Base-by-base conservation (phyloP, 2,888 invertebrate species). In the Rhimphoctona megacephalus region DNA sequence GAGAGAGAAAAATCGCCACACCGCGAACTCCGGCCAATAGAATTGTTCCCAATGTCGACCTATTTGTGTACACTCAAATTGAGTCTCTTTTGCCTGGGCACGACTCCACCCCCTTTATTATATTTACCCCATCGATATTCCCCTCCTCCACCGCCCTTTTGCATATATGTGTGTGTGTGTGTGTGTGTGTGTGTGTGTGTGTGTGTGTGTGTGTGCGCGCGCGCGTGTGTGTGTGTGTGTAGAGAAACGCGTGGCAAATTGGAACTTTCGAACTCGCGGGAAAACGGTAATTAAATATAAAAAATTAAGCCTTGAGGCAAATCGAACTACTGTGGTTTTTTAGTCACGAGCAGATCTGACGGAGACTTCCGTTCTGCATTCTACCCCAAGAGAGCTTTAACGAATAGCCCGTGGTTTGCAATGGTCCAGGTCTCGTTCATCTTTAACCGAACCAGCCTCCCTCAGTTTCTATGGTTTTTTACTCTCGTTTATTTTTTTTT, bases 281-380 rank as follows among this genome's bases (percentile, higher is more conserved):
- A 74, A 43, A 30, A 61, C 67, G 52, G n/a, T 85, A 80, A 85
- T 85, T 82, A 83, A 85, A 79, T 85, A 80, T 76, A 81, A 76
- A 70, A 72, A 82, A 85, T 81, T 81, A 78, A 85, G 78, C 85
- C 79, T 79, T 70, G 78, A 74, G 74, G 81, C 81, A 36, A 67
- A 70, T 67, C 77, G 78, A 69, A 54, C 43, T 61, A 30, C 30
- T 17, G 6, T 61, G 61, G 78, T 61, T 70, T 25, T 9, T 30
- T 36, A 64, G 61, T 25, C 61, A 61, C 43, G 36, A 30, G 81
- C 54, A 30, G 76, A 46, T 67, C 77, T 76, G 78, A 17, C 46
- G 64, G 57, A 39, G 52, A 19, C 30, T 83, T 72, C 76, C 46
- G 25, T 64, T 30, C 72, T 52, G 64, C 73, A 36, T 73, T 39